Percentiles rank a stretch among this genome's conserved stretches.
Evolutionary conservation across 2,888 invertebrate genomes (phyloP).

Genomic region (Coremacera marginata): DNA sequence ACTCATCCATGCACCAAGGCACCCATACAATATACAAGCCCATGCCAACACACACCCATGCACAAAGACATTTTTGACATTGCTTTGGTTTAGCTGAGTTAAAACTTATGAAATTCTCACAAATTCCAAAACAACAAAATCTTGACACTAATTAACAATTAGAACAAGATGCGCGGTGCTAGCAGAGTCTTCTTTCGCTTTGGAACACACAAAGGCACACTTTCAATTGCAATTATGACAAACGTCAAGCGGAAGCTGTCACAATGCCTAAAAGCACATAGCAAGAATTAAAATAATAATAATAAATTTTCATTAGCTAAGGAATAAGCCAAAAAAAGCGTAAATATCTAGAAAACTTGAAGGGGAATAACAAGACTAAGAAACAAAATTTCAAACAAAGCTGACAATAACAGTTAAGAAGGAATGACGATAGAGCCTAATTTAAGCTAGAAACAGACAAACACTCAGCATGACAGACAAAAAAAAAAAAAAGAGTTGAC

Average conservation of each 20-base stretch:
- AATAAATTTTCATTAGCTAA: conserved; percentile 26
- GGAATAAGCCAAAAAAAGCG: not conserved
- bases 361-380: not conserved
- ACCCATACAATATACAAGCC: not conserved
- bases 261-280: conserved; percentile 44
- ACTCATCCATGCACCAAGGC: not conserved
- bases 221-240: conserved; percentile 37
- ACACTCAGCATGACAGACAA: conserved; percentile 12
- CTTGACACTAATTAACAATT: conserved; percentile 65
- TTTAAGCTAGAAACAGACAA: conserved; percentile 11
- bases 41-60: not conserved
- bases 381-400: not conserved
- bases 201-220: too few species aligned
- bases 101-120: too few species aligned
- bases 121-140: not conserved
- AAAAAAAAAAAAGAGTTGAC: conserved; percentile 47
- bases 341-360: not conserved
- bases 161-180: conserved; percentile 41
- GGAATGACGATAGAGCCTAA: not conserved
- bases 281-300: conserved; percentile 26
- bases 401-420: not conserved
- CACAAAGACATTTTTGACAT: conserved; percentile 1
- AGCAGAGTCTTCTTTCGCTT: too few species aligned
- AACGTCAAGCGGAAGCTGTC: conserved; percentile 38
- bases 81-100: not conserved